Base-by-base conservation (phyloP, 1,140 invertebrate genomes). In the Monomorium pharaonis region DNA sequence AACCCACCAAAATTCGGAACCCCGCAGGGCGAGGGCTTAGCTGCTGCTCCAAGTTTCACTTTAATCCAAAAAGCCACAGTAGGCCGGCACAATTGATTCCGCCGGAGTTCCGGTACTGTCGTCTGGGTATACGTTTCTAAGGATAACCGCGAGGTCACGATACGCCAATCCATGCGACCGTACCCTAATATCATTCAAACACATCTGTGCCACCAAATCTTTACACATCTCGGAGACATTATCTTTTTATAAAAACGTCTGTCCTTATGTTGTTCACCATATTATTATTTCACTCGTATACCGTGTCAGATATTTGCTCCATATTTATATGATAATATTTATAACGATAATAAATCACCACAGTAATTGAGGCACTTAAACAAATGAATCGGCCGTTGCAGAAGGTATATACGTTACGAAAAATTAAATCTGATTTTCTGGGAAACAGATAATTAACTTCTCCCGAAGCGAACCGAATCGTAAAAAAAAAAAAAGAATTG, bases 41-140 rank as follows among this genome's bases (percentile, higher is more conserved):
- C 91, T 62, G 49, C 78, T 85, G 91, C 88, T 93, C 91, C 92
- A 94, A 95, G 94, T 95, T 95, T 95, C 91, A 89, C 90, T 95
- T 95, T 95, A 95, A 95, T 95, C 94, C 94, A 91, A 92, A 95
- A 95, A 95, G 94, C 95, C 94, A 92, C 92, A 81, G 70, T 94
- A 95, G 94, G 92, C 94, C 89, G 91, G 74, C 58, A 91, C 93
- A 95, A 95, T 95, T 95, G 94, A 95, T 95, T 94, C 87, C 86
- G 86, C 93, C 89, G 90, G 86, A 67, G 74, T 87, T 76, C 49
- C 62, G 76, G 60, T 80, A 37, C 24, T 56, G 62, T n/a, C n/a
- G 37, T 75, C 60, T 85, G 37, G 54, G 65, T 83, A 77, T 76
- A 63, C 70, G 21, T 77, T 63, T 67, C 72, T 56, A 30, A 84